phyloP scores from a whole-genome alignment of 2,797 vertebrate species.

The Platyrinchus mystaceus region DNA sequence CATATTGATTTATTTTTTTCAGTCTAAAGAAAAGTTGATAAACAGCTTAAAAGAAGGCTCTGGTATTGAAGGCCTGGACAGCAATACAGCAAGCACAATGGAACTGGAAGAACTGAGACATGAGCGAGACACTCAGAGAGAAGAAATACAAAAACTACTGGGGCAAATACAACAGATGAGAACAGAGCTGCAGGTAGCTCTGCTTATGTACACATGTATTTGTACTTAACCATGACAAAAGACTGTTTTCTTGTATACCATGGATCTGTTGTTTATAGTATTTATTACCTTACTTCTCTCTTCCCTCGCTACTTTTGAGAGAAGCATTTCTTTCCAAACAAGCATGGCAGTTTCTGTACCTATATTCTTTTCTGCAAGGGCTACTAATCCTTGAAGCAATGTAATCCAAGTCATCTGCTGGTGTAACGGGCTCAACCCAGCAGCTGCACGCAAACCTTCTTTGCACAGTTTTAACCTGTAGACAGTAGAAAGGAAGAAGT shows the following conservation, averaged over 20 bases:
- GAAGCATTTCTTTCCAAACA: not conserved
- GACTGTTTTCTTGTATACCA: not conserved
- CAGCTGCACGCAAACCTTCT: not conserved
- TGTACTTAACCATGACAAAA: not conserved
- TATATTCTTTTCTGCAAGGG: not conserved
- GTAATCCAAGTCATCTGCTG: not conserved
- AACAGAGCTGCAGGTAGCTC: constrained; percentile 88
- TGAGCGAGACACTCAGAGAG: constrained; percentile 90
- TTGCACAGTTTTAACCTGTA: not conserved
- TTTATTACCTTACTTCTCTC: not conserved
- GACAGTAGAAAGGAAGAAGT: not conserved
- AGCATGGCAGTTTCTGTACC: not conserved
- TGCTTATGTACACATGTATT: not conserved
- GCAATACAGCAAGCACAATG: constrained; percentile 76
- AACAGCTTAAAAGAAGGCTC: constrained; percentile 98
- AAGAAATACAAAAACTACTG: constrained; percentile 92
- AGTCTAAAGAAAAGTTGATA: constrained; percentile 99
- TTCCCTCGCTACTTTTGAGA: not conserved
- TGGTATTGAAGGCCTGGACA: constrained; percentile 89
- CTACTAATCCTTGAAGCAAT: not conserved
- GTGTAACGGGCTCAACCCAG: not conserved
- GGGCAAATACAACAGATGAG: constrained; percentile 88
- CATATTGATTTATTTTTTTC: not conserved
- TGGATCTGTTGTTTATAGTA: not conserved
- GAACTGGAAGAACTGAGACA: constrained; percentile 94